Evolutionary conservation across 2,888 invertebrate species (phyloP).

Genomic region (Nephrotoma guestfalica): DNA sequence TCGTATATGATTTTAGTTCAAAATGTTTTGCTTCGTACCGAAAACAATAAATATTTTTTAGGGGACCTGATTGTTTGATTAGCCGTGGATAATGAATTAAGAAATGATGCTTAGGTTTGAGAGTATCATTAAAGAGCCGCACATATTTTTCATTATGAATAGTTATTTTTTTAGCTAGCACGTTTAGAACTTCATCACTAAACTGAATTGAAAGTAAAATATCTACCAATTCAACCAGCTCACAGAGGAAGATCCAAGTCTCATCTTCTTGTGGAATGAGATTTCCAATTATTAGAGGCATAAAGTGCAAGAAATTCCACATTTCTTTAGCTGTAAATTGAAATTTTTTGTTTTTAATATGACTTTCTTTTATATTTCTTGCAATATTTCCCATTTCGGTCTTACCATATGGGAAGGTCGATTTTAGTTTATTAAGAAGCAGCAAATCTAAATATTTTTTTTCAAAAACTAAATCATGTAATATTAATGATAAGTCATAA

Average conservation of each 20-base stretch:
- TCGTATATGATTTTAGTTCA: background rate
- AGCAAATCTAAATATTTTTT: background rate
- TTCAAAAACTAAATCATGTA: background rate
- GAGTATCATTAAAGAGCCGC: background rate
- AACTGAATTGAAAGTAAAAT: no score
- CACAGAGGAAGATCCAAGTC: background rate
- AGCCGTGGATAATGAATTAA: background rate
- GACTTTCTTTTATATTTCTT: no score
- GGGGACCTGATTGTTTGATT: background rate
- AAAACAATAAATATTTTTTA: background rate
- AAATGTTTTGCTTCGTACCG: background rate
- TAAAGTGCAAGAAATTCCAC: background rate
- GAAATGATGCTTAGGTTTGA: background rate
- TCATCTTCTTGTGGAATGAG: background rate
- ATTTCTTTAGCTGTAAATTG: background rate
- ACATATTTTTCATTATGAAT: background rate
- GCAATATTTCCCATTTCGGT: background rate
- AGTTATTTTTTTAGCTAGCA: background rate
- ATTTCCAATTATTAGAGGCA: background rate
- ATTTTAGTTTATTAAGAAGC: background rate
- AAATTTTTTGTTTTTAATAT: background rate
- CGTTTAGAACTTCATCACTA: no score
- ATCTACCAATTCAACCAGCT: background rate
- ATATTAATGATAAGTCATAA: background rate
- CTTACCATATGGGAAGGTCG: background rate